Evolutionary conservation across 2,888 invertebrate genomes (phyloP).

Genomic region (Hedychridium roseum): DNA sequence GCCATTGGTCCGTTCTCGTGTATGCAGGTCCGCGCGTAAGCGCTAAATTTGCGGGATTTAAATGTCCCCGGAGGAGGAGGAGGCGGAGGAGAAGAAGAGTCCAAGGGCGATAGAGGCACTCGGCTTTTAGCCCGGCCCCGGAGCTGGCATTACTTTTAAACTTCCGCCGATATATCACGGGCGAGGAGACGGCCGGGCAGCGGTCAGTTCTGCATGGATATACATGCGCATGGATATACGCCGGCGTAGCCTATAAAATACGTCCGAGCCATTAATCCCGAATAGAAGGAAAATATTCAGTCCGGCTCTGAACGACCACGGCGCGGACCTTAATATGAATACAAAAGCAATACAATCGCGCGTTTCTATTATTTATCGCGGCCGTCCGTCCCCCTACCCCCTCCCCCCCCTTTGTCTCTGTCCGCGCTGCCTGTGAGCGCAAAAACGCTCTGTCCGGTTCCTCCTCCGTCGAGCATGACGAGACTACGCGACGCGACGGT

Average conservation of each 20-base stretch:
- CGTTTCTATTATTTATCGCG: constrained; percentile 60
- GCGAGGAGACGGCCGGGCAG: constrained; percentile 42
- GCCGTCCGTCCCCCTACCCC: too few relatives aligned
- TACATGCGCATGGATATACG: constrained; percentile 30
- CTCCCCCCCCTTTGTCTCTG: too few relatives aligned
- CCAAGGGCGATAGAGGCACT: constrained; percentile 19
- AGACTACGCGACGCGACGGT: constrained; percentile 14
- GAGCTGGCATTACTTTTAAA: constrained; percentile 56
- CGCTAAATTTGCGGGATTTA: constrained; percentile 50
- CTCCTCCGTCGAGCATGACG: constrained; percentile 16
- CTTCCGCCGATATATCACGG: constrained; percentile 58
- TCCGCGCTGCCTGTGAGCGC: constrained; percentile 32
- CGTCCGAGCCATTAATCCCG: constrained; percentile 64
- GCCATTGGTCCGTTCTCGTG: too few relatives aligned
- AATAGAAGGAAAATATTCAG: constrained; percentile 61
- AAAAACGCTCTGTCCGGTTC: constrained; percentile 21
- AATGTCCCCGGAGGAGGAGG: constrained; percentile 46
- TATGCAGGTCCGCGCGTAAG: constrained; percentile 29
- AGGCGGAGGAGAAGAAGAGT: constrained; percentile 3
- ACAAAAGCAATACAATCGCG: constrained; percentile 57
- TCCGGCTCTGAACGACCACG: constrained; percentile 39
- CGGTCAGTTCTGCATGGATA: constrained; percentile 56
- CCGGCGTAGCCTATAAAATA: constrained; percentile 59
- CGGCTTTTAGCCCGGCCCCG: constrained; percentile 5
- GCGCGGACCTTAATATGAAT: constrained; percentile 60